These are phyloP conservation scores for Smittia aterrima DNA, from an alignment of 2,888 invertebrate species.

Conservation along the genomic window DNA sequence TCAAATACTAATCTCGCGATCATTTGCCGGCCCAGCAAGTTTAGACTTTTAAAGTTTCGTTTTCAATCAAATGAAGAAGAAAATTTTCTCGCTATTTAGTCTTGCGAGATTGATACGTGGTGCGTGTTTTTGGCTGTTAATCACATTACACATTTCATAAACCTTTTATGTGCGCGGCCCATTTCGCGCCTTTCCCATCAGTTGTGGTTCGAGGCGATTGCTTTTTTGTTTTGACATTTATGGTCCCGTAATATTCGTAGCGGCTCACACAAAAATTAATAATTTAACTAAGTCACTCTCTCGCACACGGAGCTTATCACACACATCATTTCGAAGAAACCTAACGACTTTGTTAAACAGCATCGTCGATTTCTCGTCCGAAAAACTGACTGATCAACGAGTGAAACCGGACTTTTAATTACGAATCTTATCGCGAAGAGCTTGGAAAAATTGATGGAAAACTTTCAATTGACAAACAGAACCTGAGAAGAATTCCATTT, in stretches of 20 bases:
- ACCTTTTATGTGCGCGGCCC: background rate
- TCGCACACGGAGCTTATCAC: background rate
- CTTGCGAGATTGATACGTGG: conserved; percentile 14
- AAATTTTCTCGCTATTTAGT: conserved; percentile 2
- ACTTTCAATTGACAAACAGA: conserved; percentile 38
- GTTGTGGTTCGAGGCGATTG: background rate
- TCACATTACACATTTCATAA: conserved; percentile 22
- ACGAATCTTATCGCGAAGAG: background rate
- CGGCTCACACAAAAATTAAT: conserved; percentile 7
- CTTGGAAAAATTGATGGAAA: conserved; percentile 22
- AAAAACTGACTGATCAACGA: background rate
- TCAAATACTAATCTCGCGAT: no score
- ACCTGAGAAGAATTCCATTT: conserved; percentile 33
- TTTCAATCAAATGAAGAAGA: conserved; percentile 14
- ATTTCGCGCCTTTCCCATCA: conserved; percentile 32
- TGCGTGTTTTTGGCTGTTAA: conserved; percentile 36
- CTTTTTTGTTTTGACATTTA: conserved; percentile 39
- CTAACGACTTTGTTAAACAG: background rate
- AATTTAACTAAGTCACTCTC: background rate
- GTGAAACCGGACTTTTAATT: conserved; percentile 16
- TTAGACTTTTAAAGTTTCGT: background rate
- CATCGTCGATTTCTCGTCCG: background rate
- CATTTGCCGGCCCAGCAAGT: no score
- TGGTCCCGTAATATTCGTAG: conserved; percentile 13
- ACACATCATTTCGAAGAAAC: background rate